Conservation (phyloP, 2,113 vertebrate species). For the Microcebus ravelobensis region DNA sequence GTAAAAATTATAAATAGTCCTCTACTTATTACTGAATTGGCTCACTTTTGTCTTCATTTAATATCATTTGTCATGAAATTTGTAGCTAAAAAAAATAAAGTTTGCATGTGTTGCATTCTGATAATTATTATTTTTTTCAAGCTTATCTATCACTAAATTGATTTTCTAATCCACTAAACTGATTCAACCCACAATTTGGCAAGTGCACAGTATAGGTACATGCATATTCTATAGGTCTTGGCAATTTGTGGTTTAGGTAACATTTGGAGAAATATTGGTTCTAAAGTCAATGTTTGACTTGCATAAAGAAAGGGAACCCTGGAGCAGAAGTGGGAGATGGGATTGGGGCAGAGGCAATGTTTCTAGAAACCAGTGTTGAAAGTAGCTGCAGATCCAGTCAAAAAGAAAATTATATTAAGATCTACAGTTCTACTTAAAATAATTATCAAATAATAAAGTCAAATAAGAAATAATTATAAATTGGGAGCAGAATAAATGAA, state of each 20-base stretch:
- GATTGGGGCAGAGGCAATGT: neutral
- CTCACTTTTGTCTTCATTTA: neutral
- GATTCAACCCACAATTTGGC: neutral
- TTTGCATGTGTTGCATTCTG: neutral
- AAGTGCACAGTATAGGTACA: neutral
- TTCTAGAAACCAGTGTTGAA: neutral
- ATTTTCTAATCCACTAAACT: neutral
- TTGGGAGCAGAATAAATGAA: neutral
- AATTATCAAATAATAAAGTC: neutral
- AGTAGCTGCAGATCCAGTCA: neutral
- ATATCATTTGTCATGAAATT: neutral
- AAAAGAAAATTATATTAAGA: neutral
- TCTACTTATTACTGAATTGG: neutral
- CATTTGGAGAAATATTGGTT: neutral
- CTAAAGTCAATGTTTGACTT: neutral
- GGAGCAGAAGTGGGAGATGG: neutral
- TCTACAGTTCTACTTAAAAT: neutral
- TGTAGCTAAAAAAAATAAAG: neutral
- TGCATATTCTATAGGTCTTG: neutral
- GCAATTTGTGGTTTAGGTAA: neutral
- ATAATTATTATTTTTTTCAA: slow-evolving; percentile 9
- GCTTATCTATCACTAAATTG: neutral
- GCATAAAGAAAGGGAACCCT: neutral
- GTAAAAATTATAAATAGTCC: neutral
- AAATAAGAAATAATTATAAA: neutral